Percentiles rank a stretch among this genome's conserved stretches.
phyloP scores from a whole-genome alignment of 2,888 invertebrate species.

The Cantharis nigra region DNA sequence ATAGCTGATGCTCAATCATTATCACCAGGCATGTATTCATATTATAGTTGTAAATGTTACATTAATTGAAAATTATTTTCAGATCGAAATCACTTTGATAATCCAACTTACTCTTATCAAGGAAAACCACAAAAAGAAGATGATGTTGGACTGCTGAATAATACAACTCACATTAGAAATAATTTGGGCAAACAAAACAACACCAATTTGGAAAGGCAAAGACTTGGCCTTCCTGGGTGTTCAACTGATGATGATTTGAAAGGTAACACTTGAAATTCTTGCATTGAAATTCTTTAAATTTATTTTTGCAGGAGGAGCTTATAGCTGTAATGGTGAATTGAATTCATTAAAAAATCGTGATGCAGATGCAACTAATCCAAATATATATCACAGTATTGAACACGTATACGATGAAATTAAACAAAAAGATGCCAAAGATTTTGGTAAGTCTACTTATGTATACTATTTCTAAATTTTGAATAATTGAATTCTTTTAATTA shows the following conservation, averaged over 20 bases:
- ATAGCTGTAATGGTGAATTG: constrained; percentile 62
- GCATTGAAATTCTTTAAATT: not conserved
- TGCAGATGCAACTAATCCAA: constrained; percentile 86
- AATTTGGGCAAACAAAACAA: constrained; percentile 66
- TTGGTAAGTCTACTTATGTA: constrained; percentile 58
- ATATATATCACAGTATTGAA: constrained; percentile 83
- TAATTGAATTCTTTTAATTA: not conserved
- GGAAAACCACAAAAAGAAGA: constrained; percentile 56
- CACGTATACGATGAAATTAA: constrained; percentile 91
- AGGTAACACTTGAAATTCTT: constrained; percentile 11
- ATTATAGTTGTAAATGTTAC: not conserved
- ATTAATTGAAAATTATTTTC: constrained; percentile 33
- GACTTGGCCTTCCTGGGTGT: constrained; percentile 58
- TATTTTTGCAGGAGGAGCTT: constrained; percentile 15
- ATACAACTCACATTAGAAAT: constrained; percentile 63
- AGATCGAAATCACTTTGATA: constrained; percentile 89
- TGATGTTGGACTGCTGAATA: constrained; percentile 63
- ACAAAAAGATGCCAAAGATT: constrained; percentile 72
- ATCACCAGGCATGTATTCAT: constrained; percentile 38
- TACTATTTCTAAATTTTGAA: not conserved
- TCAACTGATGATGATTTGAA: constrained; percentile 56
- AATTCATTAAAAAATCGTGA: constrained; percentile 78
- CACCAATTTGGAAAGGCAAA: constrained; percentile 64
- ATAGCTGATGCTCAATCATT: constrained; percentile 72
- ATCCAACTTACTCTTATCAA: constrained; percentile 86